Evolutionary conservation across 2,113 vertebrate species (phyloP).

Genomic region (Cricetomys ansorgei): DNA sequence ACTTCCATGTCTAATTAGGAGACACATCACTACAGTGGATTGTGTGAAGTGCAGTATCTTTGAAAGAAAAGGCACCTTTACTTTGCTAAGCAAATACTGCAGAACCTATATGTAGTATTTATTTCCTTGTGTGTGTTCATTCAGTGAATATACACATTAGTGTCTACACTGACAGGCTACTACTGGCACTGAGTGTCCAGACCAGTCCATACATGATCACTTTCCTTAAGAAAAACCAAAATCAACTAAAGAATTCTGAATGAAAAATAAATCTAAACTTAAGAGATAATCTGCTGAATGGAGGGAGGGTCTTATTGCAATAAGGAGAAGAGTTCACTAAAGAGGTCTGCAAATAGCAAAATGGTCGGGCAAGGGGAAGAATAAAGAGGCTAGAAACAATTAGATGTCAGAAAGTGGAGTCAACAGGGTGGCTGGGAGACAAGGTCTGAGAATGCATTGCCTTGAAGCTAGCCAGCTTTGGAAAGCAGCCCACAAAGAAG

Average conservation of each 20-base stretch:
- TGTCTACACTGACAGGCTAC: neutral
- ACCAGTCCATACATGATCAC: neutral
- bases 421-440: neutral
- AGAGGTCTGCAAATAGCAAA: neutral
- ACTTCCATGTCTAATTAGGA: neutral
- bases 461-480: neutral
- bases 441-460: neutral
- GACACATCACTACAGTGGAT: neutral
- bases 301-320: neutral
- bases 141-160: neutral
- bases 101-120: neutral
- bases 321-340: neutral
- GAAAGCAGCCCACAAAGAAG: neutral
- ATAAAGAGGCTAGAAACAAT: neutral
- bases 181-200: neutral
- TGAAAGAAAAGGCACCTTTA: neutral
- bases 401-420: neutral
- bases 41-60: neutral
- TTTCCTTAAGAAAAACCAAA: slow-evolving; percentile 19
- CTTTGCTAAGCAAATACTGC: neutral
- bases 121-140: neutral
- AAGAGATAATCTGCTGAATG: neutral
- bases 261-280: neutral
- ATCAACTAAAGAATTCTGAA: neutral
- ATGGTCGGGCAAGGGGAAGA: neutral